A percentile compares a stretch with the other conserved stretches of the same genome.
Evolutionary conservation across 2,888 invertebrate genomes (phyloP).

Genomic region (Oegoconia quadripuncta): DNA sequence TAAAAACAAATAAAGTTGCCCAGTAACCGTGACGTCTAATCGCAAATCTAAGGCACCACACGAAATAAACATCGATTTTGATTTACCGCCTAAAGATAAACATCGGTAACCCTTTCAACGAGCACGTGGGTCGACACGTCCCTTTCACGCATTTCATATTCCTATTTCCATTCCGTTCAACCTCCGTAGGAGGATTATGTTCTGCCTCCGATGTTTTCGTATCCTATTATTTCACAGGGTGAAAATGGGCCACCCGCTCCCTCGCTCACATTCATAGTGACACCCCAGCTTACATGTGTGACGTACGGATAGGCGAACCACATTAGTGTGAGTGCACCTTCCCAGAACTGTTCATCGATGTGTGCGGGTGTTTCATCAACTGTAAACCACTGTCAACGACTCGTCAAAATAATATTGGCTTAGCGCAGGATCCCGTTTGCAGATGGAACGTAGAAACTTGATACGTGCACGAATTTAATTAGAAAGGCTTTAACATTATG

Average conservation of each 20-base stretch:
- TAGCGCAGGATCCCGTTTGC: slow-evolving; percentile 57
- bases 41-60: slow-evolving; percentile 27
- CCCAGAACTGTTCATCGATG: slow-evolving; percentile 32
- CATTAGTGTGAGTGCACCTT: slow-evolving; percentile 41
- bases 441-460: slow-evolving; percentile 58
- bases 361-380: slow-evolving; percentile 69
- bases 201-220: slow-evolving; percentile 77
- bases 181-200: slow-evolving; percentile 77
- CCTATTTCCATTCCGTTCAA: slow-evolving; percentile 73
- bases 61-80: slow-evolving; percentile 57
- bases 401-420: slow-evolving; percentile 77
- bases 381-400: slow-evolving; percentile 77
- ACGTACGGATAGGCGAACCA: slow-evolving; percentile 33
- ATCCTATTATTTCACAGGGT: slow-evolving; percentile 79
- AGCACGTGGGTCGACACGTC: slow-evolving; percentile 61
- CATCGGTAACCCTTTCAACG: slow-evolving; percentile 67
- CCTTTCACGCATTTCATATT: slow-evolving; percentile 76
- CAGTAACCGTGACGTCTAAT: too few relatives aligned
- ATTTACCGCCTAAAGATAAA: slow-evolving; percentile 64
- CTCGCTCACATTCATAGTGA: slow-evolving; percentile 55
- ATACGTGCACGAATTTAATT: slow-evolving; percentile 66
- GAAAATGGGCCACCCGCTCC: slow-evolving; percentile 75
- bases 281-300: slow-evolving; percentile 44
- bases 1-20: not conserved
- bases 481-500: slow-evolving; percentile 36